Evolutionary conservation across 2,797 vertebrate species (phyloP), one percentile per base, ranked within the genome.

Genomic region (Hirundo rustica): DNA sequence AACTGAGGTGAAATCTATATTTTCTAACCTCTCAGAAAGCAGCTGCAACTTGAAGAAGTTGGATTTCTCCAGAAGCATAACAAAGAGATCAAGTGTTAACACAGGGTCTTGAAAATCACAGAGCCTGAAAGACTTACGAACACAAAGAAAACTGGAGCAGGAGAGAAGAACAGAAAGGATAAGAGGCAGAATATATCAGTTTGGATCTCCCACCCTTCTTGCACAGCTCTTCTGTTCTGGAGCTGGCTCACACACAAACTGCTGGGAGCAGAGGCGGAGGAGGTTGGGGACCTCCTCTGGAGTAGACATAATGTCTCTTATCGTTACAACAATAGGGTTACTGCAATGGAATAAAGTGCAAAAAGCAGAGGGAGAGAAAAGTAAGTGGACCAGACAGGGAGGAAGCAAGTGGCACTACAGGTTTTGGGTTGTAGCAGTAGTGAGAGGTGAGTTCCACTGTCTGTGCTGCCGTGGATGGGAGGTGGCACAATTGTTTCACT

Each of bases 1-100:
- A 29, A n/a, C 55, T 73, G 54, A 82, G 48, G 67, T 80, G 10
- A 93, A 82, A 91, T 74, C 50, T 25, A 0, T 55, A 47, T 80
- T 75, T 67, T 61, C 57, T 60, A 78, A 61, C 61, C 38, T 71
- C 62, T 72, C 79, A 47, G 76, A 88, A 81, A 77, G 68, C 72
- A 61, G 38, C 1, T 65, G 44, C 53, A 21, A 27, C 50, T 83
- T 78, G 50, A 90, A 73, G 53, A 70, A 83, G 57, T 25, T 47
- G n/a, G 36, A 79, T 93, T 94, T 74, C 48, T 83, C 93, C 68
- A 70, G 85, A 85, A 81, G 53, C 53, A 3, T 57, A 90, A 90
- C 65, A 75, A 84, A 95, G 60, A 89, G 82, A 85, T 92, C 44
- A 87, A 73, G 65, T 68, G 50, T 71, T 90, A 65, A 38, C 47